phyloP scores from a whole-genome alignment of 2,113 vertebrate species.

The Eulacestoma nigropectus region DNA sequence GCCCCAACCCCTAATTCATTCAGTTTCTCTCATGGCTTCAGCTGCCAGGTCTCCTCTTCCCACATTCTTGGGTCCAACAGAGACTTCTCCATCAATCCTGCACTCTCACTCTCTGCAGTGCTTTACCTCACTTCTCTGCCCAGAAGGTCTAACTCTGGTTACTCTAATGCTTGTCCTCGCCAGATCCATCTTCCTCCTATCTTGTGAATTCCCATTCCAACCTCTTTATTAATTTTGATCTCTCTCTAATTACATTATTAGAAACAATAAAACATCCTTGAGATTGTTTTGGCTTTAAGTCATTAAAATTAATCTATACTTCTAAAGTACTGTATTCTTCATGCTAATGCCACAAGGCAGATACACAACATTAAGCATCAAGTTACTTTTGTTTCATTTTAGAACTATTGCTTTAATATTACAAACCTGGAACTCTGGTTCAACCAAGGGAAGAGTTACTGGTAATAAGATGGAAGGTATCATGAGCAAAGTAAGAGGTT shows the following conservation, averaged over 20 bases:
- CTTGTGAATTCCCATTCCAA: background rate
- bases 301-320: background rate
- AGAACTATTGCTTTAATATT: background rate
- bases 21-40: background rate
- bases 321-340: background rate
- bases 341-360: background rate
- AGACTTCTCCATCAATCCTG: background rate
- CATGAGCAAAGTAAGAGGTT: background rate
- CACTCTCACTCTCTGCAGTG: background rate
- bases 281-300: background rate
- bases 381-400: background rate
- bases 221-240: background rate
- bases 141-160: background rate
- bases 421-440: background rate
- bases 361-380: background rate
- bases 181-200: background rate
- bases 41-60: background rate
- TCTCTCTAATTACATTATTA: background rate
- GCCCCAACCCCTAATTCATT: background rate
- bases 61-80: background rate
- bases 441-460: background rate
- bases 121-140: background rate
- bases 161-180: background rate
- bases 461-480: background rate
- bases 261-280: background rate